Conservation (phyloP, 2,113 vertebrate species). For the Cnemophilus loriae region DNA sequence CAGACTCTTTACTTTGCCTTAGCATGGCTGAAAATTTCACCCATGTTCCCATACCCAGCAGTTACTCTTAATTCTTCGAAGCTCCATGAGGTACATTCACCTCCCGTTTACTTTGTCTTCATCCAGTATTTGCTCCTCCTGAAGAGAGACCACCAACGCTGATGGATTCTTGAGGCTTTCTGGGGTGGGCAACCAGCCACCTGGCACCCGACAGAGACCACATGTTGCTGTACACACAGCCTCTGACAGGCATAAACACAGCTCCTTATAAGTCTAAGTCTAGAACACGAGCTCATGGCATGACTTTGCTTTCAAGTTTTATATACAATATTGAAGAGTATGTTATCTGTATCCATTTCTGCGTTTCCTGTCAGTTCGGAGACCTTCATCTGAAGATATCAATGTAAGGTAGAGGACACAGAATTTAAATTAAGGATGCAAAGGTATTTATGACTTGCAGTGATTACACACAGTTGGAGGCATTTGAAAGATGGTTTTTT, state of each 20-base stretch:
- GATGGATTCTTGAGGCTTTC: conserved; percentile 27
- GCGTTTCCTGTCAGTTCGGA: conserved; percentile 35
- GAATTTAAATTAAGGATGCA: conserved; percentile 62
- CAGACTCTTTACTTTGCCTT: conserved; percentile 52
- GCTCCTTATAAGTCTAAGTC: conserved; percentile 35
- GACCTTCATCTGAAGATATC: conserved; percentile 49
- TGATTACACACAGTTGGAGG: conserved; percentile 44
- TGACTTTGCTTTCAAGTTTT: conserved; percentile 35
- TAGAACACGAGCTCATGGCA: not conserved
- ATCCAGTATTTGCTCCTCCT: conserved; percentile 22
- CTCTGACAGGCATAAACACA: conserved; percentile 22
- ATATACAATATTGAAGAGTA: conserved; percentile 1
- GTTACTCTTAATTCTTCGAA: conserved; percentile 3
- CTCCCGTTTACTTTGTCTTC: conserved; percentile 15
- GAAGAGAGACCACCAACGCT: not conserved
- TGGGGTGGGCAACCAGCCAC: conserved; percentile 11
- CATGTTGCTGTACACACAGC: not conserved
- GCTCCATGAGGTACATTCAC: not conserved
- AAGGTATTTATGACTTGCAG: conserved; percentile 45
- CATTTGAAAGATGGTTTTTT: conserved; percentile 28
- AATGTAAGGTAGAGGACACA: conserved; percentile 26
- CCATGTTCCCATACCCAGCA: conserved; percentile 26
- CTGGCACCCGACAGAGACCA: not conserved
- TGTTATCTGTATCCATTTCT: conserved; percentile 25
- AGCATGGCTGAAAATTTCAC: conserved; percentile 15